These are phyloP conservation scores for Drosophila sucinea DNA, from an alignment of 1,140 invertebrate genomes.

Conservation along the genomic window DNA sequence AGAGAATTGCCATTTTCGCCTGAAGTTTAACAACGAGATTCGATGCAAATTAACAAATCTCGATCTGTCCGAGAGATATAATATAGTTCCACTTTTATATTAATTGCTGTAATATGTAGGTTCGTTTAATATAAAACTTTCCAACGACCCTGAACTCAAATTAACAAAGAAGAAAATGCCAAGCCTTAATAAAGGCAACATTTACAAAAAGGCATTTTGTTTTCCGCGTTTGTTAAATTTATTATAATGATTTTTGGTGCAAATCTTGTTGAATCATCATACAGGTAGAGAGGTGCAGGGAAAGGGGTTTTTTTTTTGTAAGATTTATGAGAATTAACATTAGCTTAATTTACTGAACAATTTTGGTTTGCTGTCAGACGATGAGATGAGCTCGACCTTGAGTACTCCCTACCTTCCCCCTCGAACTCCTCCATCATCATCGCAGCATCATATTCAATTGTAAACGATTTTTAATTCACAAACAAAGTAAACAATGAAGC, in stretches of 20 bases:
- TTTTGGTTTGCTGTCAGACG: slow-evolving; percentile 40
- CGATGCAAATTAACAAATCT: slow-evolving; percentile 2
- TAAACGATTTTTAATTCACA: slow-evolving; percentile 71
- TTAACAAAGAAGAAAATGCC: not conserved
- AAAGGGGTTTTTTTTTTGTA: slow-evolving; percentile 16
- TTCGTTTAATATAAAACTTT: slow-evolving; percentile 11
- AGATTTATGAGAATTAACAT: slow-evolving; percentile 58
- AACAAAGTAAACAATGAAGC: slow-evolving; percentile 67
- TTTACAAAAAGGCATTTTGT: slow-evolving; percentile 45
- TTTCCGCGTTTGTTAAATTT: slow-evolving; percentile 44
- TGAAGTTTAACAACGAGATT: not conserved
- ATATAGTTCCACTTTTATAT: slow-evolving; percentile 14
- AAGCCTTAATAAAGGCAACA: slow-evolving; percentile 12
- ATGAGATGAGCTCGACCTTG: slow-evolving; percentile 60
- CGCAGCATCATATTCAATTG: slow-evolving; percentile 49
- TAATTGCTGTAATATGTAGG: slow-evolving; percentile 45
- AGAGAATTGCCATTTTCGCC: too few species aligned
- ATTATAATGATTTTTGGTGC: slow-evolving; percentile 45
- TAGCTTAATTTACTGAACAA: slow-evolving; percentile 27
- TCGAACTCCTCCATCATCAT: not conserved
- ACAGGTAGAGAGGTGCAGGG: not conserved
- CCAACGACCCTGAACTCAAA: slow-evolving; percentile 46
- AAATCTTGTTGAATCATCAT: slow-evolving; percentile 34
- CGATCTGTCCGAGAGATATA: not conserved
- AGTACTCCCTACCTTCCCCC: not conserved